These are phyloP conservation scores for Hirundichthys speculiger DNA, from an alignment of 2,113 vertebrate genomes.

Conservation along the genomic window DNA sequence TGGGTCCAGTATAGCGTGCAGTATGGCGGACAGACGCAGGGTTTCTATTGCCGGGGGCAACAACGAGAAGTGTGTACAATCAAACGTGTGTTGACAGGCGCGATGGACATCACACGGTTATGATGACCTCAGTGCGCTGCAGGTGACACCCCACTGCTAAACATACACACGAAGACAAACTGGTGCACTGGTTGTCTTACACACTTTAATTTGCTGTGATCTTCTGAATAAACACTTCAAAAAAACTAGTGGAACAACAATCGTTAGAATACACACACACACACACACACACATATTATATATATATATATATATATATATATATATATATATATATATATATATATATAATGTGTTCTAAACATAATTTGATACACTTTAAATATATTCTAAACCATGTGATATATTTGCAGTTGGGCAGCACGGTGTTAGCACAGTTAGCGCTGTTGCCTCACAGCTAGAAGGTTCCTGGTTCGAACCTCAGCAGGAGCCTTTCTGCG, in stretches of 20 bases:
- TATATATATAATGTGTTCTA: too few relatives aligned
- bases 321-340: too few relatives aligned
- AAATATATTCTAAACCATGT: too few relatives aligned
- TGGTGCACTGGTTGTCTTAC: slow-evolving; percentile 10
- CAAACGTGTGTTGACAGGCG: slow-evolving; percentile 74
- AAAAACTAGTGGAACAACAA: not conserved
- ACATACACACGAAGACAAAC: slow-evolving; percentile 13
- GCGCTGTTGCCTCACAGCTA: too few relatives aligned
- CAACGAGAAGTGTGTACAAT: slow-evolving; percentile 69
- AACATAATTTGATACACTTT: too few relatives aligned
- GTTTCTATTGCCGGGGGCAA: slow-evolving; percentile 61
- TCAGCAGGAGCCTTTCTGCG: too few relatives aligned
- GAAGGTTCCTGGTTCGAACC: too few relatives aligned
- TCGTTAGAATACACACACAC: too few relatives aligned
- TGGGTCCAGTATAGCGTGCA: slow-evolving; percentile 62
- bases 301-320: too few relatives aligned
- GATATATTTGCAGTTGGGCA: too few relatives aligned
- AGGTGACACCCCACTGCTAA: slow-evolving; percentile 44
- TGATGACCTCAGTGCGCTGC: slow-evolving; percentile 68
- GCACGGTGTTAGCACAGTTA: too few relatives aligned
- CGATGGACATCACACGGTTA: slow-evolving; percentile 71
- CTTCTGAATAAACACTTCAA: not conserved
- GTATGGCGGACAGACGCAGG: slow-evolving; percentile 53
- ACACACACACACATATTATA: too few relatives aligned
- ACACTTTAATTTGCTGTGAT: slow-evolving; percentile 8